phyloP scores from a whole-genome alignment of 1,140 invertebrate genomes.

The Bombus affinis region DNA sequence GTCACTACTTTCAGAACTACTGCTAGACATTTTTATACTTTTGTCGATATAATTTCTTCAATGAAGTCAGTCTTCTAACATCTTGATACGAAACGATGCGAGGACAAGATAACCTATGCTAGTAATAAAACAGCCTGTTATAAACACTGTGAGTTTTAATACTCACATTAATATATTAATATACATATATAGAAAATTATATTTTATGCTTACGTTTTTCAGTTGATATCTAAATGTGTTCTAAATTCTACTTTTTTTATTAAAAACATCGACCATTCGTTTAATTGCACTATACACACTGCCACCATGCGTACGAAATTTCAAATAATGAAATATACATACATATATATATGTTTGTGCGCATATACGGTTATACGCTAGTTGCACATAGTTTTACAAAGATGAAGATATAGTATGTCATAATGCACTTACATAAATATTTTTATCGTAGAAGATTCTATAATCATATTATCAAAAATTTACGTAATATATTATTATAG shows the following conservation, averaged over 20 bases:
- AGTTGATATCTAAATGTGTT: neutral
- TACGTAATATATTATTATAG: neutral
- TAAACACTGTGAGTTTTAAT: neutral
- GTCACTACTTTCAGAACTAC: conserved; percentile 44
- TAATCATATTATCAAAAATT: too few species aligned
- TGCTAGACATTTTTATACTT: conserved; percentile 36
- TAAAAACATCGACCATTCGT: neutral
- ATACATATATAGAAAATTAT: neutral
- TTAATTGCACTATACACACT: neutral
- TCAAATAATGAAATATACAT: neutral
- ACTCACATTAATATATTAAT: too few species aligned
- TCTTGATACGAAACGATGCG: neutral
- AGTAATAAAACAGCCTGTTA: neutral
- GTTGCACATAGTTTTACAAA: neutral
- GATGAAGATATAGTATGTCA: too few species aligned
- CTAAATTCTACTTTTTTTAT: neutral
- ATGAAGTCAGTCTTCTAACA: neutral
- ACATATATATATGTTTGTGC: neutral
- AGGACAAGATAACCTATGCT: conserved; percentile 25
- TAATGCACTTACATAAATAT: too few species aligned
- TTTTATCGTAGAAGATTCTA: too few species aligned
- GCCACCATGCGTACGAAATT: conserved; percentile 13
- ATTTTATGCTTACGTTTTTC: conserved; percentile 16
- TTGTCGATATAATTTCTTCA: neutral
- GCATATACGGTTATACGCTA: neutral